Evolutionary conservation across 2,888 invertebrate genomes (phyloP).

Genomic region (Amphipoea lucens): DNA sequence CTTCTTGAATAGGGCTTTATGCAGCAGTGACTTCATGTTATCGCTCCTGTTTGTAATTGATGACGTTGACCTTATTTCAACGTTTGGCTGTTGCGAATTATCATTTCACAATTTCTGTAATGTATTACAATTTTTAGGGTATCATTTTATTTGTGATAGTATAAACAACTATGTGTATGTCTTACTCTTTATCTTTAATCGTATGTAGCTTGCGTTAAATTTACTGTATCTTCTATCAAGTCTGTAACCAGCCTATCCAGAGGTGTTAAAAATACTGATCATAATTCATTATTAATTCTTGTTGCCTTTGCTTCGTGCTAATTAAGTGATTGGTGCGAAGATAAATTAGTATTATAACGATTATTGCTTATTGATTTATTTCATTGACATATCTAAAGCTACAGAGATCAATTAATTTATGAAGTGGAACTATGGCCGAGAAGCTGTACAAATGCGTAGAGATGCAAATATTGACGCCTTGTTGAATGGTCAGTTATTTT

Average conservation of each 20-base stretch:
- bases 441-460: slow-evolving; percentile 16
- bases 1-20: slow-evolving; percentile 40
- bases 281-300: slow-evolving; percentile 77
- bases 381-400: slow-evolving; percentile 51
- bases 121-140: background rate
- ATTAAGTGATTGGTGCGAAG: slow-evolving; percentile 79
- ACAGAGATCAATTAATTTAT: slow-evolving; percentile 48
- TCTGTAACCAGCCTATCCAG: slow-evolving; percentile 39
- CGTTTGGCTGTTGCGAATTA: background rate
- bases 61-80: background rate
- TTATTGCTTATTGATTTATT: slow-evolving; percentile 82
- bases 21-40: slow-evolving; percentile 23
- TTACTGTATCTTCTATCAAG: slow-evolving; percentile 26
- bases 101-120: background rate
- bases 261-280: slow-evolving; percentile 65
- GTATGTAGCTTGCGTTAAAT: background rate
- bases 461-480: background rate
- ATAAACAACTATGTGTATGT: background rate
- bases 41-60: slow-evolving; percentile 26
- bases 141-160: background rate
- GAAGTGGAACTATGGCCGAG: slow-evolving; percentile 26
- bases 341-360: slow-evolving; percentile 80
- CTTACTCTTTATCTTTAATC: background rate
- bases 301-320: slow-evolving; percentile 80
- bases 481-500: slow-evolving; percentile 1